Evolutionary conservation across 1,140 invertebrate species (phyloP), one percentile per base, ranked within the genome.

Genomic region (Magallana ariakensis): DNA sequence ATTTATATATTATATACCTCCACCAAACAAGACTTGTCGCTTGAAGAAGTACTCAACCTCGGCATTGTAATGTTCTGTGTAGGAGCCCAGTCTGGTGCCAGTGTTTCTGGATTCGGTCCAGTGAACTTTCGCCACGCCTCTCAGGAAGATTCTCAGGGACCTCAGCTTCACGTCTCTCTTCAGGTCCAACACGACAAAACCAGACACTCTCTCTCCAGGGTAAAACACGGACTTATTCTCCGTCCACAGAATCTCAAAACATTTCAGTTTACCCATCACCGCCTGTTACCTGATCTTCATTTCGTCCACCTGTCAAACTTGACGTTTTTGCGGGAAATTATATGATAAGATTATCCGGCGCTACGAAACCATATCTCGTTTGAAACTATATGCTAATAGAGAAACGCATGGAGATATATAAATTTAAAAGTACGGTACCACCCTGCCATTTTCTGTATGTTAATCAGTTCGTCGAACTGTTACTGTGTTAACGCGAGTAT

Each of bases 21-120:
- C 93, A 33, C 95, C 95, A 92, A 95, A 95, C 8, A 95, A 90
- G 80, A 95, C 92, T 90, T 95, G 94, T 90, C 94, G 90, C 87
- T 95, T 95, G 86, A 95, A 94, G 88, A 95, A 95, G 90, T 95
- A 95, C 91, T 95, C 95, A 53, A 95, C 94, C 89, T 95, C 95
- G 26, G 95, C 94, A 90, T 95, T 95, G 89, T 94, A 95, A 92
- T 95, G 95, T 92, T 95, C 95, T 22, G 95, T 95, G 87, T 95
- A 95, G n/a, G 95, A 94, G 13, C 95, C 95, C 7, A 95, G 91
- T 84, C 95, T 85, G 88, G 94, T 95, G 16, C 95, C 95, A 8
- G 95, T 95, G 89, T 94, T 95, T 88, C 94, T 89, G 13, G 95
- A 95, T 92, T 95, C 95, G 5, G 95, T 95, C 95, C 95, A 95